These are phyloP conservation scores for Lobophora halterata DNA, from an alignment of 2,888 invertebrate species.

Conservation along the genomic window DNA sequence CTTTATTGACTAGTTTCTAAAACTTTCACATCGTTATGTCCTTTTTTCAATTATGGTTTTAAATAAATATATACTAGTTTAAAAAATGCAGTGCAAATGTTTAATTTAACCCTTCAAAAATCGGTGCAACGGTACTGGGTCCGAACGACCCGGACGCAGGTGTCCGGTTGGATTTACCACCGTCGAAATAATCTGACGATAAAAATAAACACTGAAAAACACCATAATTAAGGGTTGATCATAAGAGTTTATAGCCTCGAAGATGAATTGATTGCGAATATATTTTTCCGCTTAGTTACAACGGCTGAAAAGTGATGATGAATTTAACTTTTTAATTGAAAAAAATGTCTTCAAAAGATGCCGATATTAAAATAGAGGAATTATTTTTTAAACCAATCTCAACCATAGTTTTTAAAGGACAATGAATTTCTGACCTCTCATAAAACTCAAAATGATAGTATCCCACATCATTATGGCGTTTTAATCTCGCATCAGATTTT, in stretches of 20 bases:
- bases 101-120: conserved; percentile 15
- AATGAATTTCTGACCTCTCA: conserved; percentile 6
- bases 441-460: conserved; percentile 21
- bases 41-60: too few relatives aligned
- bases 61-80: too few relatives aligned
- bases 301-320: neutral
- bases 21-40: too few relatives aligned
- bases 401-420: too few relatives aligned
- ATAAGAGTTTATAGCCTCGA: conserved; percentile 6
- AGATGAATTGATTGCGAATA: neutral
- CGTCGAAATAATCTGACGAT: conserved; percentile 45
- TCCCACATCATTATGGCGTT: conserved; percentile 15
- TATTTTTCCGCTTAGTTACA: too few relatives aligned
- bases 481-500: conserved; percentile 33
- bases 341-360: too few relatives aligned
- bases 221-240: conserved; percentile 30
- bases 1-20: too few relatives aligned
- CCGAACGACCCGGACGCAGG: conserved; percentile 74
- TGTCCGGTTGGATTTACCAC: conserved; percentile 60
- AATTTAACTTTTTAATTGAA: too few relatives aligned
- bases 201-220: conserved; percentile 54
- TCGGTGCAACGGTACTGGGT: conserved; percentile 34
- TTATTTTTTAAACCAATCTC: conserved; percentile 2
- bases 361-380: neutral
- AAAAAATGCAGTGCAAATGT: too few relatives aligned